Evolutionary conservation across 1,140 invertebrate genomes (phyloP), one percentile per base, ranked within the genome.

Genomic region (Drosophila mauritiana): DNA sequence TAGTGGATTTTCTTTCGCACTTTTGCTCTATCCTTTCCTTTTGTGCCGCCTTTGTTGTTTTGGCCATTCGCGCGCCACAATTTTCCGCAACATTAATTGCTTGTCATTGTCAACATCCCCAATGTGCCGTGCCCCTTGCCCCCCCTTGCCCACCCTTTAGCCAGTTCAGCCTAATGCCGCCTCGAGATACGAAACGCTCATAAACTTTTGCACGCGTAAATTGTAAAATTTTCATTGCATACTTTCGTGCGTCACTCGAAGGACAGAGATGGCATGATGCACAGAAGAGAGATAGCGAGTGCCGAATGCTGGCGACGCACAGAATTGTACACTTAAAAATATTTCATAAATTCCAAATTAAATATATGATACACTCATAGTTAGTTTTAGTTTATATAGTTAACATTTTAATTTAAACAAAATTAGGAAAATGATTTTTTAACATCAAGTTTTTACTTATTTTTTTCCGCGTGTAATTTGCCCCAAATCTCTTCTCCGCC

Each of bases 171-270:
- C 75, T 82, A 78, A 81, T 81, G 74, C 76, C 51, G 80, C 80
- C 80, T 73, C 49, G 43, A 82, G 79, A 76, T 67, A 53, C 59
- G 54, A 63, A 63, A 63, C 69, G 80, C 80, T 83, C 80, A 82
- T 82, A 83, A 82, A 82, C 45, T 82, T 82, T 83, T 78, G 68
- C 80, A 82, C 80, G 80, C 80, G 80, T 82, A 83, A 83, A 82
- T 83, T 82, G 80, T 83, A 83, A 82, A 82, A 82, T 82, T 82
- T 82, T 82, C 74, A 82, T 82, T 82, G 79, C 79, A 78, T 82
- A 83, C 80, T 82, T 82, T 83, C 31, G 69, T 83, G 80, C 80
- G 79, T 64, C 74, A 54, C 36, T 43, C 62, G 40, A 56, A 64
- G 40, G 67, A 55, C n/a, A n/a, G 7, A 31, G 49, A 69, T 15